phyloP scores from a whole-genome alignment of 2,797 vertebrate genomes.

The Rallus crepitans region DNA sequence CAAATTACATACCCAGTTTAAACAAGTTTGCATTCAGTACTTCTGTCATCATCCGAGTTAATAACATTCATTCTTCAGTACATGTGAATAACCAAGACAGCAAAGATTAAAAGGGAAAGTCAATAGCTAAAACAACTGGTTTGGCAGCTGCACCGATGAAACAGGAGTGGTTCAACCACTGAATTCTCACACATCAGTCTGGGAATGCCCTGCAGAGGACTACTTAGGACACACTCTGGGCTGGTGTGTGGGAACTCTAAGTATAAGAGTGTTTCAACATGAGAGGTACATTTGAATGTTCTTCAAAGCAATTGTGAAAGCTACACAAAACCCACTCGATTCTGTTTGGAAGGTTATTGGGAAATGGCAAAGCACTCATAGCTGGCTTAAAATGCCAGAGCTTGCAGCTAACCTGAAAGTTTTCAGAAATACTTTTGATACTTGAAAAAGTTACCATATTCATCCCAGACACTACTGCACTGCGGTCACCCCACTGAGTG shows the following conservation, averaged over 20 bases:
- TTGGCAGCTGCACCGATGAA: conserved; percentile 36
- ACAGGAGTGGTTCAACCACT: conserved; percentile 44
- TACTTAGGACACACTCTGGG: not conserved
- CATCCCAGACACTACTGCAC: not conserved
- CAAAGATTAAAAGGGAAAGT: conserved; percentile 62
- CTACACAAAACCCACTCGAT: not conserved
- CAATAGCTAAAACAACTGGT: conserved; percentile 59
- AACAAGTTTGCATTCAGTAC: conserved; percentile 43
- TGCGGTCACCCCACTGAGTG: not conserved
- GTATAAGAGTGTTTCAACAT: conserved; percentile 22
- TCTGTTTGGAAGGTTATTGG: conserved; percentile 48
- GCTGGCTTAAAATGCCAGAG: not conserved
- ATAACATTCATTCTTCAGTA: conserved; percentile 47
- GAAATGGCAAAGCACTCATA: conserved; percentile 63
- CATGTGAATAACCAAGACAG: conserved; percentile 10
- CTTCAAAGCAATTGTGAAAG: conserved; percentile 65
- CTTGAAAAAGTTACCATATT: not conserved
- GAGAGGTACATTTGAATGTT: conserved; percentile 31
- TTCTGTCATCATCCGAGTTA: conserved; percentile 39
- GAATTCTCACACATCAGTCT: conserved; percentile 41
- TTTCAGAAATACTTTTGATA: not conserved
- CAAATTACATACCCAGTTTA: conserved; percentile 27
- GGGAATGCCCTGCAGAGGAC: conserved; percentile 64
- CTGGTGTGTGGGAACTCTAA: conserved; percentile 46
- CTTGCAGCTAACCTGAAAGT: not conserved